phyloP scores from a whole-genome alignment of 2,113 vertebrate species.

The Nansenia antarctica region DNA sequence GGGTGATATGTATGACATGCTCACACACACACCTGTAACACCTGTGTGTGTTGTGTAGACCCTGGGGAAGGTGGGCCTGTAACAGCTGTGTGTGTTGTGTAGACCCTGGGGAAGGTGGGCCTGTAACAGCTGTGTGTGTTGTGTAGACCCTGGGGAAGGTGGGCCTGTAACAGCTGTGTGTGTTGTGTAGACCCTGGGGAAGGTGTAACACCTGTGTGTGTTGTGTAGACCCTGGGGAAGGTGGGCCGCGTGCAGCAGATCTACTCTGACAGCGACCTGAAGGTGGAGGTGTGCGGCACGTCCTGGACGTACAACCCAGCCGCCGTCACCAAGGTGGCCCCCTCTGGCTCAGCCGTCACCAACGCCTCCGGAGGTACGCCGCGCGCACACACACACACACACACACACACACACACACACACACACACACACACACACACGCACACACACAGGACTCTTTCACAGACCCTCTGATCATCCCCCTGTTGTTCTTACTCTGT shows the following conservation, averaged over 20 bases:
- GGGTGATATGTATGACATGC: background rate
- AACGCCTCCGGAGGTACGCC: slow-evolving; percentile 95
- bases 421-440: background rate
- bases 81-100: slow-evolving; percentile 41
- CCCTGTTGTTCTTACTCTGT: background rate
- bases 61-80: background rate
- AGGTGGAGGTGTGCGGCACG: slow-evolving; percentile 98
- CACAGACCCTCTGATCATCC: background rate
- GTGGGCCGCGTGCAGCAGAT: slow-evolving; percentile 98
- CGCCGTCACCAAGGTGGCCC: slow-evolving; percentile 96
- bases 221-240: slow-evolving; percentile 92
- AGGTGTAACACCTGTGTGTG: too few species aligned
- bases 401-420: background rate
- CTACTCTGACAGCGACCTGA: slow-evolving; percentile 98
- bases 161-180: slow-evolving; percentile 34
- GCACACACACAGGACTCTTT: background rate
- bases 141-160: background rate
- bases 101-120: background rate
- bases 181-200: slow-evolving; percentile 8
- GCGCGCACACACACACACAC: background rate
- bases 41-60: slow-evolving; percentile 33
- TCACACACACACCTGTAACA: slow-evolving; percentile 18
- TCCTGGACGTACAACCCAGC: slow-evolving; percentile 99
- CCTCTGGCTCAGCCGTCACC: slow-evolving; percentile 94
- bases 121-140: slow-evolving; percentile 40